phyloP scores from a whole-genome alignment of 2,113 vertebrate genomes.

The Daphoenositta chrysoptera region DNA sequence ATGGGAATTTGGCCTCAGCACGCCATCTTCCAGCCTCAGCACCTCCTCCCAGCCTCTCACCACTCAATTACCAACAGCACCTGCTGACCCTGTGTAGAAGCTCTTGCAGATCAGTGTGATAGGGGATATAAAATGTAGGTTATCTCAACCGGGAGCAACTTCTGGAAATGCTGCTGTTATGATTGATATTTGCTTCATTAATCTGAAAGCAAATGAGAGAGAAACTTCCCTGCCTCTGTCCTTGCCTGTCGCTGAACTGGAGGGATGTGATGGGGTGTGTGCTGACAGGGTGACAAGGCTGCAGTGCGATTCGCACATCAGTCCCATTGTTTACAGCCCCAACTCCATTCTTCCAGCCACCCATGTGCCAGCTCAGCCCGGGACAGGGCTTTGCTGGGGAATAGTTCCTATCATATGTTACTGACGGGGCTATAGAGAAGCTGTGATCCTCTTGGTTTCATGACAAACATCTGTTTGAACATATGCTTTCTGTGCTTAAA shows the following conservation, averaged over 20 bases:
- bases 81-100: fast-evolving
- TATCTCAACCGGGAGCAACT: background rate
- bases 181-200: background rate
- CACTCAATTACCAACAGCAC: background rate
- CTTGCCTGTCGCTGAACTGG: background rate
- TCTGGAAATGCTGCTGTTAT: background rate
- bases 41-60: background rate
- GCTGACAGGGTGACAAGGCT: background rate
- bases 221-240: background rate
- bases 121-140: background rate
- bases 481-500: constrained; percentile 22
- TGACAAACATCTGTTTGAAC: constrained; percentile 39
- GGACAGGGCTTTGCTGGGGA: background rate
- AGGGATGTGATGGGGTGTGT: background rate
- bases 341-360: background rate
- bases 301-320: background rate
- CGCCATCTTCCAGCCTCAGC: background rate
- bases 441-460: constrained; percentile 11
- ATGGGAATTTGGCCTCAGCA: background rate
- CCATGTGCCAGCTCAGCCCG: fast-evolving
- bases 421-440: background rate
- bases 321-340: background rate
- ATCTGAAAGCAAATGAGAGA: background rate
- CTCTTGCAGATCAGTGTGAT: background rate
- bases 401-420: background rate